A percentile compares a stretch with the other conserved stretches of the same genome.
Conservation (phyloP, 2,888 invertebrate genomes). For the Patella pellucida region DNA sequence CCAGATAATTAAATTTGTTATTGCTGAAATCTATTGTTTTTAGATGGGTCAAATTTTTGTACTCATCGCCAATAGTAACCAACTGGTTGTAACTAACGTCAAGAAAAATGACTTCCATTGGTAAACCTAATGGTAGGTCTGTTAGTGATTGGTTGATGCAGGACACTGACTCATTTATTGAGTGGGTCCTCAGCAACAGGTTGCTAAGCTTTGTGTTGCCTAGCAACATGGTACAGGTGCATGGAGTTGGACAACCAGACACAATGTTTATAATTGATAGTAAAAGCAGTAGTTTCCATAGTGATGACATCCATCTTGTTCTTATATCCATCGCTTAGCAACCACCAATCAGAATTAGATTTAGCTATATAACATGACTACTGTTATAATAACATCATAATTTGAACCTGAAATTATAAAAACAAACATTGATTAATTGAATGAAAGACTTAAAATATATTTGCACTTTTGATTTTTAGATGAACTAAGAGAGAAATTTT, state of each 20-base stretch:
- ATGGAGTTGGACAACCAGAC: neutral
- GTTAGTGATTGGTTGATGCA: conserved; percentile 40
- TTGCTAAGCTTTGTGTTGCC: neutral
- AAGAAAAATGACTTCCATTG: conserved; percentile 27
- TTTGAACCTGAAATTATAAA: too few relatives aligned
- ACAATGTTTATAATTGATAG: neutral
- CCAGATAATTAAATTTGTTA: conserved; percentile 23
- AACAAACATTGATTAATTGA: too few relatives aligned
- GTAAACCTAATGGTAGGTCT: conserved; percentile 38
- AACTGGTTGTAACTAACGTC: conserved; percentile 30
- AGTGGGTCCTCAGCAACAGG: neutral
- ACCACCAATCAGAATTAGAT: neutral
- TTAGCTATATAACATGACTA: too few relatives aligned
- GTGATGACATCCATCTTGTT: neutral
- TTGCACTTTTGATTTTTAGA: too few relatives aligned
- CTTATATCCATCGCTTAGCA: neutral
- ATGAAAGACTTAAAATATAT: too few relatives aligned
- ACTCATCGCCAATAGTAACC: conserved; percentile 19
- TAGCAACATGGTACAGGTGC: neutral
- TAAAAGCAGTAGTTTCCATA: neutral
- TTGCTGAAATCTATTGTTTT: conserved; percentile 31
- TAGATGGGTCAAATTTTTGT: conserved; percentile 26
- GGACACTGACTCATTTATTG: neutral
- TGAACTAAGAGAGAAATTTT: too few relatives aligned
- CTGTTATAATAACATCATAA: too few relatives aligned